Conservation (phyloP, 2,888 invertebrate species). For the Agrotis clavis region DNA sequence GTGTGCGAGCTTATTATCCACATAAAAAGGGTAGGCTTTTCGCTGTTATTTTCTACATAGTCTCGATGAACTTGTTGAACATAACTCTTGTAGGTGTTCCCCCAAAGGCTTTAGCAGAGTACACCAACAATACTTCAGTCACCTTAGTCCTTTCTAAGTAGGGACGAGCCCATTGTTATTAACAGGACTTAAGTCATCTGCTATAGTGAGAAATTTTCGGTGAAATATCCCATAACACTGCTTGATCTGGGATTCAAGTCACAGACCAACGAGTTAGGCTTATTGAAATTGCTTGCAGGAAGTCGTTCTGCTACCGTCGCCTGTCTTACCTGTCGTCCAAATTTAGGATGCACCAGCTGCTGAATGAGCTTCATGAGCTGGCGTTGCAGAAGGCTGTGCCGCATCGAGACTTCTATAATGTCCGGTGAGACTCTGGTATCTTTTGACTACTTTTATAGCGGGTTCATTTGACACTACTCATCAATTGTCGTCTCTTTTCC, state of each 20-base stretch:
- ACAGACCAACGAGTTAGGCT: neutral
- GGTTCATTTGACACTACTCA: neutral
- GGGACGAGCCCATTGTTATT: neutral
- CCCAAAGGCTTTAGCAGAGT: neutral
- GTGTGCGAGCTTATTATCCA: too few relatives aligned
- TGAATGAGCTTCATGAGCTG: slow-evolving; percentile 98
- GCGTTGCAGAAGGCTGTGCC: slow-evolving; percentile 99
- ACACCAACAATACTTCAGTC: neutral
- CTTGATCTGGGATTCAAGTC: neutral
- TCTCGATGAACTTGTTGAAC: neutral
- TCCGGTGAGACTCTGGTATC: slow-evolving; percentile 91
- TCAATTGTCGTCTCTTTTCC: neutral
- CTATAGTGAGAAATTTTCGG: neutral
- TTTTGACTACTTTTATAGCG: neutral
- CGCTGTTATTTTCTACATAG: neutral
- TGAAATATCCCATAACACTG: neutral
- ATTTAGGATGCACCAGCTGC: slow-evolving; percentile 98
- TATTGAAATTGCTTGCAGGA: slow-evolving; percentile 90
- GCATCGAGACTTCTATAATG: slow-evolving; percentile 99
- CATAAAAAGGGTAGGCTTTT: too few relatives aligned
- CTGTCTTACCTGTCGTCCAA: slow-evolving; percentile 98
- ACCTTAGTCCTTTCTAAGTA: neutral
- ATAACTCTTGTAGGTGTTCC: neutral
- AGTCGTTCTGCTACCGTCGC: slow-evolving; percentile 99
- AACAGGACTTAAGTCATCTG: neutral